Conservation (phyloP, 2,113 vertebrate species). For the Salvator merianae region DNA sequence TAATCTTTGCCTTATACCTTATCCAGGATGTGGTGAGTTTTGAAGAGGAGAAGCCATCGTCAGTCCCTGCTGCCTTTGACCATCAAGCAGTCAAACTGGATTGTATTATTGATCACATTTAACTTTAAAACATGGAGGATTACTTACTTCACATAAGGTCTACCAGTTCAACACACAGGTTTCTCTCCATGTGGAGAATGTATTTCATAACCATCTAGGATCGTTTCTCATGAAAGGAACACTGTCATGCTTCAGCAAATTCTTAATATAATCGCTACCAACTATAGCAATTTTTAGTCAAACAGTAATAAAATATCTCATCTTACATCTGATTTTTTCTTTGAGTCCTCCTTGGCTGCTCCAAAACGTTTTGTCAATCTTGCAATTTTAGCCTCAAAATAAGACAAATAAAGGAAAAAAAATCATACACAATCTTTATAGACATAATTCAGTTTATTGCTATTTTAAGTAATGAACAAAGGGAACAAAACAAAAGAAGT, state of each 20-base stretch:
- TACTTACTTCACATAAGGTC: neutral
- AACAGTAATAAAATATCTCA: slow-evolving; percentile 23
- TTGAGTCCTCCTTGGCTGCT: slow-evolving; percentile 87
- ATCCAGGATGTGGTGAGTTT: too few species aligned
- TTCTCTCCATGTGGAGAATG: neutral
- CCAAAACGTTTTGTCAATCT: slow-evolving; percentile 94
- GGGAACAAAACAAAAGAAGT: neutral
- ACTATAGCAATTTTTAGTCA: neutral
- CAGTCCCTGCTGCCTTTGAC: too few species aligned
- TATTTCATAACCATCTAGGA: neutral
- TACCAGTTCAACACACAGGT: neutral
- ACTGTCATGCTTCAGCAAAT: neutral
- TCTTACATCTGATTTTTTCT: slow-evolving; percentile 90
- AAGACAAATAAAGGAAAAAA: slow-evolving; percentile 9
- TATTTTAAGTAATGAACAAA: neutral
- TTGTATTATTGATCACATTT: neutral
- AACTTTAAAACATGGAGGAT: neutral
- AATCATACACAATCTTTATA: neutral
- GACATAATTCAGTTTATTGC: neutral
- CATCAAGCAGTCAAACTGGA: too few species aligned
- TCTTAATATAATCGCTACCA: neutral
- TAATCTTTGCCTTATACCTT: too few species aligned
- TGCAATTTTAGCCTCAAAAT: slow-evolving; percentile 86
- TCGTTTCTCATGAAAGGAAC: neutral
- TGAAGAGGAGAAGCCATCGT: too few species aligned